phyloP scores from a whole-genome alignment of 2,113 vertebrate species.

The Tylochromis polylepis region DNA sequence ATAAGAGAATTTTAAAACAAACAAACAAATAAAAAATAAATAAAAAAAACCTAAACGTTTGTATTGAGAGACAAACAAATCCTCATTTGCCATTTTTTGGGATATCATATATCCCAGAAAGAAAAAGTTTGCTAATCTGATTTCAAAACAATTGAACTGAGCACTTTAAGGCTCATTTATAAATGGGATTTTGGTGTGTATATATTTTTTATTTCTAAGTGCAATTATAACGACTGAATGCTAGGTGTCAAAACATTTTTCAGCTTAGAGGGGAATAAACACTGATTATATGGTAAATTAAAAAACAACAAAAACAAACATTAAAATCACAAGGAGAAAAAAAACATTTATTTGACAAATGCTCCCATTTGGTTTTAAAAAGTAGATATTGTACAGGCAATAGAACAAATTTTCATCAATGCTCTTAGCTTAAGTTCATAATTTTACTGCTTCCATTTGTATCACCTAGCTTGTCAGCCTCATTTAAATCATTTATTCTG shows the following conservation, averaged over 20 bases:
- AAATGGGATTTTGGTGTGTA: constrained; percentile 68
- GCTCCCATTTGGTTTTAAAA: constrained; percentile 42
- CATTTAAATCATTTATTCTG: constrained; percentile 25
- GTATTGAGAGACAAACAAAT: constrained; percentile 58
- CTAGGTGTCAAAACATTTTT: constrained; percentile 57
- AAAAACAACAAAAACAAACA: constrained; percentile 1
- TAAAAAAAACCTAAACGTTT: constrained; percentile 33
- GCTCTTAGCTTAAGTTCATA: constrained; percentile 24
- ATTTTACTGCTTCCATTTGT: constrained; percentile 11
- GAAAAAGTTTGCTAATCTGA: constrained; percentile 57
- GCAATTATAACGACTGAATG: constrained; percentile 71
- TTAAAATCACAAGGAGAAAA: constrained; percentile 7
- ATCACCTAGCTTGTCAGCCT: constrained; percentile 40
- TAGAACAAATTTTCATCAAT: constrained; percentile 17
- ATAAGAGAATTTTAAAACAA: constrained; percentile 22
- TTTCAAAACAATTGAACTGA: constrained; percentile 60
- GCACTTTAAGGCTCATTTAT: constrained; percentile 63
- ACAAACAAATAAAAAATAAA: not conserved
- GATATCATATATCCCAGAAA: constrained; percentile 69
- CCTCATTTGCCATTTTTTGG: constrained; percentile 60
- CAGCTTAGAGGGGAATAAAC: constrained; percentile 50
- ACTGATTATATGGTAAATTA: constrained; percentile 40
- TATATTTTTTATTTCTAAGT: constrained; percentile 77
- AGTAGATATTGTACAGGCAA: constrained; percentile 31
- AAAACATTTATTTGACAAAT: not conserved